phyloP scores from a whole-genome alignment of 2,113 vertebrate genomes.

The human (Homo sapiens) region DNA sequence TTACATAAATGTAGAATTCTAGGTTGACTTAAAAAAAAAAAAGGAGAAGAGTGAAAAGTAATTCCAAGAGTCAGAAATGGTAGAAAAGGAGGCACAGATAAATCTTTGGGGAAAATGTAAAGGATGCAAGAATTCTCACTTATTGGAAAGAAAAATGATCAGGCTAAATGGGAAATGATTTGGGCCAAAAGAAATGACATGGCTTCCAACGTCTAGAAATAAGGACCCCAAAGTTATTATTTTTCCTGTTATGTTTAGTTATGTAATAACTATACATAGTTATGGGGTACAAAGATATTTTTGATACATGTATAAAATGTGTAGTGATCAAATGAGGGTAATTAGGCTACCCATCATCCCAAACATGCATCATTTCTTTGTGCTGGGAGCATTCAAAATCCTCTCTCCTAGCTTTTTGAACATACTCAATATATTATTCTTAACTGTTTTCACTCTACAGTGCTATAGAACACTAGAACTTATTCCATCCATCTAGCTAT shows the following conservation, averaged over 20 bases:
- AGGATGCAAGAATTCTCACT: neutral
- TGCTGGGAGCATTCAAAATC: neutral
- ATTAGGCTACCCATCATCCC: neutral
- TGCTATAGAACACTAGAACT: neutral
- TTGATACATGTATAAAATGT: too few species aligned
- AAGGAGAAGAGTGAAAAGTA: neutral
- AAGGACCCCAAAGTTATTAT: neutral
- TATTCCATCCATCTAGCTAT: neutral
- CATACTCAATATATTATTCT: neutral
- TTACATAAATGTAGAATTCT: neutral
- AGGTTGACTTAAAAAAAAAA: neutral
- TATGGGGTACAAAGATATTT: neutral
- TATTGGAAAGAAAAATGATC: neutral
- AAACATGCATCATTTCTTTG: neutral
- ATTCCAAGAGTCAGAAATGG: constrained; percentile 2
- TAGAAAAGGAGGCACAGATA: neutral
- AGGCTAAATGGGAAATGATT: constrained; percentile 24
- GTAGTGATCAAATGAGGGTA: neutral
- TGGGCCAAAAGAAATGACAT: neutral
- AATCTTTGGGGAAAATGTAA: neutral
- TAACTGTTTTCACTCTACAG: neutral
- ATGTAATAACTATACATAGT: neutral
- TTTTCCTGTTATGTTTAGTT: neutral
- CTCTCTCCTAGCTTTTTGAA: neutral
- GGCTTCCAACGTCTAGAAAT: neutral